A percentile compares a stretch with the other conserved stretches of the same genome.
phyloP scores from a whole-genome alignment of 2,888 invertebrate species.

The Drosophila monieri region DNA sequence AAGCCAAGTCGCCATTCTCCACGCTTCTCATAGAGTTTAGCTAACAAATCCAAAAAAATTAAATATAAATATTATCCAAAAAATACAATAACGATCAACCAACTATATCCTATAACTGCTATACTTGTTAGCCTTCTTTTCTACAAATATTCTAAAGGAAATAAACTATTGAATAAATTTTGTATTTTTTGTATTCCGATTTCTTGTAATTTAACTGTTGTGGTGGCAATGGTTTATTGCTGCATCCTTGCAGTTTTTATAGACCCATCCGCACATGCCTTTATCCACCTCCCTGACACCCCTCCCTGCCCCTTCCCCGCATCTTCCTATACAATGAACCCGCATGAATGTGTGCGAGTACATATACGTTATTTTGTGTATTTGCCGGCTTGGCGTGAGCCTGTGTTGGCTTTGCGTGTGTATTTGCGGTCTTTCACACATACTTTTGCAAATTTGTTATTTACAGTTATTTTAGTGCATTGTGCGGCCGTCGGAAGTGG shows the following conservation, averaged over 20 bases:
- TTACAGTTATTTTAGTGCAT: conserved; percentile 79
- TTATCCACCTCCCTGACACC: not conserved
- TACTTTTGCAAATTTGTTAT: conserved; percentile 78
- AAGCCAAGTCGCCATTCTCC: not conserved
- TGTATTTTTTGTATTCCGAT: conserved; percentile 36
- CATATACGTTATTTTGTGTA: conserved; percentile 29
- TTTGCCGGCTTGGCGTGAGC: conserved; percentile 25
- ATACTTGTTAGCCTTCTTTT: not conserved
- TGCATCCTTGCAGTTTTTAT: conserved; percentile 78
- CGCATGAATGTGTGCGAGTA: conserved; percentile 43
- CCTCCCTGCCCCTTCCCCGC: not conserved
- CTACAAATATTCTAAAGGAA: not conserved
- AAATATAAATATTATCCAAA: no score
- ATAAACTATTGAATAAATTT: not conserved
- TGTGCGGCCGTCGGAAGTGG: conserved; percentile 50
- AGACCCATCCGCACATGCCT: conserved; percentile 60
- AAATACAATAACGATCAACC: no score
- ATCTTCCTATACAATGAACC: conserved; percentile 50
- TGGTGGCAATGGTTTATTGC: conserved; percentile 68
- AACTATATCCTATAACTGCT: no score
- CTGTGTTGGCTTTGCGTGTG: conserved; percentile 46
- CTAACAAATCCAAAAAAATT: not conserved
- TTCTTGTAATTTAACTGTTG: conserved; percentile 50
- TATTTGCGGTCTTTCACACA: conserved; percentile 51
- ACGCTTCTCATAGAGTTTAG: not conserved